A percentile compares a stretch with the other conserved stretches of the same genome.
Evolutionary conservation across 2,113 vertebrate genomes (phyloP).

Genomic region (Syngnathus scovelli): DNA sequence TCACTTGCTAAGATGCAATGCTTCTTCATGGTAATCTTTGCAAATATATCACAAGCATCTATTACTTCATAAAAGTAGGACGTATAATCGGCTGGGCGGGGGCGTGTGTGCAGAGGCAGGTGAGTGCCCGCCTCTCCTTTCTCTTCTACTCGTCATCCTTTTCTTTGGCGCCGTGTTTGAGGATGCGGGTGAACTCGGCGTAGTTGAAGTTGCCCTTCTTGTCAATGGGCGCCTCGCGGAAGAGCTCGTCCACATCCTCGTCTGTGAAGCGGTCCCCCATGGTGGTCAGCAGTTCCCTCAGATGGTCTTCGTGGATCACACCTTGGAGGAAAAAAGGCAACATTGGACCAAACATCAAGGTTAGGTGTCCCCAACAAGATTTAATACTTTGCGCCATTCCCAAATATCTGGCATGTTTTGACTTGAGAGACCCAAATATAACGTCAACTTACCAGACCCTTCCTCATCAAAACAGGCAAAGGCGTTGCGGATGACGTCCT

Average conservation of each 20-base stretch:
- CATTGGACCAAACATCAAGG: not conserved
- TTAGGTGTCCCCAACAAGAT: too few relatives aligned
- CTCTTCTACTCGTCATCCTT: slow-evolving; percentile 72
- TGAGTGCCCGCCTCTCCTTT: not conserved
- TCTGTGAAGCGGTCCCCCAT: slow-evolving; percentile 98
- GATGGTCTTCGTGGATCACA: slow-evolving; percentile 91
- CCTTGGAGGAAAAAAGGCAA: slow-evolving; percentile 59
- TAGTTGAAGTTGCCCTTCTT: slow-evolving; percentile 99
- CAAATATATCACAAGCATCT: slow-evolving; percentile 2
- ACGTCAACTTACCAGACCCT: slow-evolving; percentile 75
- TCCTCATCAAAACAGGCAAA: slow-evolving; percentile 98
- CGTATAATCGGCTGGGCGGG: slow-evolving; percentile 5
- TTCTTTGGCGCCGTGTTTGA: slow-evolving; percentile 92
- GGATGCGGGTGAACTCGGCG: slow-evolving; percentile 96
- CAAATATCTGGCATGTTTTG: not conserved
- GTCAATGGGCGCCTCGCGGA: slow-evolving; percentile 94
- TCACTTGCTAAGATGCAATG: slow-evolving; percentile 12
- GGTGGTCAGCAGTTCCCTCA: slow-evolving; percentile 95
- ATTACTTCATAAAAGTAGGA: slow-evolving; percentile 16
- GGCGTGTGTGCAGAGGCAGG: slow-evolving; percentile 17
- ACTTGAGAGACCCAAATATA: not conserved
- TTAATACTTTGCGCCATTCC: too few relatives aligned
- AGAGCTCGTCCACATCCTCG: slow-evolving; percentile 97
- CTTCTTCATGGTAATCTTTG: slow-evolving; percentile 4
- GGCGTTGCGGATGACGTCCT: slow-evolving; percentile 96